Evolutionary conservation across 2,797 vertebrate genomes (phyloP).

Genomic region (Argya squamiceps): DNA sequence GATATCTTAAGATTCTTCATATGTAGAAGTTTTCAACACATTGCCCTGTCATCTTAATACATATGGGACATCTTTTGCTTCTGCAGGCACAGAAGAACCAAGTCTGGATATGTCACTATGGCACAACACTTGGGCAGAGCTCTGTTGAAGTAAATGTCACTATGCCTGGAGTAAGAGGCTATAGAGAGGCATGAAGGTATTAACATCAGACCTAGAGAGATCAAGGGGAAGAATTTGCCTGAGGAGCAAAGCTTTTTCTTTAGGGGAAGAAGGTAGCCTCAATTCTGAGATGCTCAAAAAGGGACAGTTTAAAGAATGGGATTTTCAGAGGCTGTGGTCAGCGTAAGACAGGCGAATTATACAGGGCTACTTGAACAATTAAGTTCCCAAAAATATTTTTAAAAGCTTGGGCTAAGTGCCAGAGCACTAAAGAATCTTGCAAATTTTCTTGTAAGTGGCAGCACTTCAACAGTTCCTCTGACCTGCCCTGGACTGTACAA

Average conservation of each 20-base stretch:
- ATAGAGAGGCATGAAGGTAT: conserved; percentile 45
- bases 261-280: conserved; percentile 21
- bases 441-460: not conserved
- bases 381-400: not conserved
- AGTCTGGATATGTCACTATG: conserved; percentile 44
- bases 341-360: not conserved
- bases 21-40: conserved; percentile 42
- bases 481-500: not conserved
- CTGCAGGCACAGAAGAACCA: conserved; percentile 53
- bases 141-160: conserved; percentile 65
- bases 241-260: conserved; percentile 27
- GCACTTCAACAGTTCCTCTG: not conserved
- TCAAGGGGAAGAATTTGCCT: conserved; percentile 50
- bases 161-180: conserved; percentile 50
- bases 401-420: not conserved
- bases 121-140: conserved; percentile 41
- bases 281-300: not conserved
- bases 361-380: not conserved
- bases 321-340: not conserved
- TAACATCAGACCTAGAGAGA: conserved; percentile 50
- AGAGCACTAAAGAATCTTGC: not conserved
- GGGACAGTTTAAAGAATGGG: not conserved
- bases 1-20: conserved; percentile 45
- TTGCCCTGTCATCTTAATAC: conserved; percentile 56
- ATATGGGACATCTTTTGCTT: conserved; percentile 37